Percentiles rank a stretch among this genome's conserved stretches.
Conservation (phyloP, 2,888 invertebrate genomes). For the Oxyscelio sp. region DNA sequence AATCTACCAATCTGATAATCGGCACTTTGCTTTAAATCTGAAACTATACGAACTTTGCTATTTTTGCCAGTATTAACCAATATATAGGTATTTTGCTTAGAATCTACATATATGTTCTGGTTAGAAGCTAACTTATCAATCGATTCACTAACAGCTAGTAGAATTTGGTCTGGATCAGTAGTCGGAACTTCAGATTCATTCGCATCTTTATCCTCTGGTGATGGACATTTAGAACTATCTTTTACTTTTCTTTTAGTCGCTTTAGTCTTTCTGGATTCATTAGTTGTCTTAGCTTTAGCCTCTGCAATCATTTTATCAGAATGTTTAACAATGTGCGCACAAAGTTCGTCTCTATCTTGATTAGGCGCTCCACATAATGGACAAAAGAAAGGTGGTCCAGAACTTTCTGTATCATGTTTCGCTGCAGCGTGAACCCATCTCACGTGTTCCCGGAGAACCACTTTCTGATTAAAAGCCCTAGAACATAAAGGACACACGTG, state of each 20-base stretch:
- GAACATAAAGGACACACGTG: conserved; percentile 89
- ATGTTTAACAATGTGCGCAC: conserved; percentile 89
- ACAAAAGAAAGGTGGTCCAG: conserved; percentile 88
- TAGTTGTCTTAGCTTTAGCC: conserved; percentile 86
- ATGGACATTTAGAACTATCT: background rate
- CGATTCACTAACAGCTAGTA: conserved; percentile 33
- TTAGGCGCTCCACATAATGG: conserved; percentile 88
- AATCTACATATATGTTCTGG: conserved; percentile 36
- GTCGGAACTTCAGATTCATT: conserved; percentile 78
- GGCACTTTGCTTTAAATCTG: conserved; percentile 39
- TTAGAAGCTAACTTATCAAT: conserved; percentile 59
- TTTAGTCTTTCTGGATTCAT: conserved; percentile 78
- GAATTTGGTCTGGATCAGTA: conserved; percentile 72
- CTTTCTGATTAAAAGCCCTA: conserved; percentile 90
- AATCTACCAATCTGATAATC: conserved; percentile 2
- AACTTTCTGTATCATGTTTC: conserved; percentile 86
- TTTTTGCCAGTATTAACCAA: conserved; percentile 53
- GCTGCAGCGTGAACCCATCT: conserved; percentile 89
- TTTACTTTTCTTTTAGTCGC: conserved; percentile 77
- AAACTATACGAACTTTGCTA: conserved; percentile 47
- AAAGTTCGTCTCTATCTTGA: conserved; percentile 89
- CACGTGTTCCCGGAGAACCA: conserved; percentile 89
- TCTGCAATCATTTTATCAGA: conserved; percentile 89
- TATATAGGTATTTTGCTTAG: conserved; percentile 56
- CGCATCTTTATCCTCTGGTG: conserved; percentile 14